Percentiles rank a stretch among this genome's conserved stretches.
phyloP scores from a whole-genome alignment of 2,888 invertebrate species.

The Leptinotarsa rubiginosa region DNA sequence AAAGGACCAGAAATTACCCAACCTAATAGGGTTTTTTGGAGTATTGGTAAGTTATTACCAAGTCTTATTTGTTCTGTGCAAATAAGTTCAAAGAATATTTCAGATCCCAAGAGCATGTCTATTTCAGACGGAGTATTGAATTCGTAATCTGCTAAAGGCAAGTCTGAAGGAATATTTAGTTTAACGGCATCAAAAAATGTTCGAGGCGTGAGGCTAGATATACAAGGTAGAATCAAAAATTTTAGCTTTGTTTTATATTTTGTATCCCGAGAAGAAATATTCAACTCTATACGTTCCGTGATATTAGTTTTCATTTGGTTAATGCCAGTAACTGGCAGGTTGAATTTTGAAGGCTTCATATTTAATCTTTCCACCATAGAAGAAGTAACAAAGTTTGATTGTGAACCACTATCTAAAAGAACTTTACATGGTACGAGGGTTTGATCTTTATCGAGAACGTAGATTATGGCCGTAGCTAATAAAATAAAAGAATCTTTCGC shows the following conservation, averaged over 20 bases:
- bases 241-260: conserved; percentile 20
- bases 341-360: conserved; percentile 19
- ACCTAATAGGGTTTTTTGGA: conserved; percentile 23
- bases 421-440: conserved; percentile 6
- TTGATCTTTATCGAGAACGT: conserved; percentile 3
- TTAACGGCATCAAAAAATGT: conserved; percentile 28
- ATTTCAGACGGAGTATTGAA: conserved; percentile 32
- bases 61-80: conserved; percentile 24
- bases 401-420: not conserved
- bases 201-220: conserved; percentile 18
- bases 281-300: conserved; percentile 10
- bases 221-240: conserved; percentile 22
- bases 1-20: conserved; percentile 2
- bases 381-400: conserved; percentile 2
- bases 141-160: conserved; percentile 30
- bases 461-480: not conserved
- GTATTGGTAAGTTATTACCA: conserved; percentile 24
- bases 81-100: conserved; percentile 31
- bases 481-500: conserved; percentile 6
- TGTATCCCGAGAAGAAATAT: conserved; percentile 16
- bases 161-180: conserved; percentile 30
- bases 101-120: conserved; percentile 30
- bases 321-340: conserved; percentile 34
- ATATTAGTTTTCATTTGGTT: conserved; percentile 37
- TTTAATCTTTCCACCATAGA: conserved; percentile 26